A percentile compares a stretch with the other conserved stretches of the same genome.
Evolutionary conservation across 2,888 invertebrate genomes (phyloP).

Genomic region (Agrotis clavis): DNA sequence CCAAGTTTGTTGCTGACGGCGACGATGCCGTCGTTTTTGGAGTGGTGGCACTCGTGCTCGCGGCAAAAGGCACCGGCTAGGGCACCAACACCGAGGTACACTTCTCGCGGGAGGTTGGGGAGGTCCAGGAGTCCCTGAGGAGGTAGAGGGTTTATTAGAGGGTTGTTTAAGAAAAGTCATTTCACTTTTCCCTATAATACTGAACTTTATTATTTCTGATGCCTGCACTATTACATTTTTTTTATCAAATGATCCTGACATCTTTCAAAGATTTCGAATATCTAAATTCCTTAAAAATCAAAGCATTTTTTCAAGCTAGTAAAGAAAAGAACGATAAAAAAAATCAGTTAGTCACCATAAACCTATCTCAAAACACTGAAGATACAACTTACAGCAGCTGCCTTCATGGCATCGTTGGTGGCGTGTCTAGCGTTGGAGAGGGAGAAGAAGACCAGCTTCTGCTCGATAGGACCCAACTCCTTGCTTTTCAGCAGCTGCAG

Average conservation of each 20-base stretch:
- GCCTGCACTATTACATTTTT: too few species aligned
- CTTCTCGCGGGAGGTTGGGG: constrained; percentile 92
- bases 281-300: too few species aligned
- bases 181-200: too few species aligned
- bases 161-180: not conserved
- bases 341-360: too few species aligned
- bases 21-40: constrained; percentile 90
- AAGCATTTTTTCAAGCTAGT: too few species aligned
- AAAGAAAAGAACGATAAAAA: too few species aligned
- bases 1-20: constrained; percentile 92
- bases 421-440: constrained; percentile 93
- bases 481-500: constrained; percentile 93
- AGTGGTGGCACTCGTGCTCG: constrained; percentile 91
- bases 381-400: constrained; percentile 88
- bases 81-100: constrained; percentile 94
- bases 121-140: constrained; percentile 91
- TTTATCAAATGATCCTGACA: too few species aligned
- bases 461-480: constrained; percentile 91
- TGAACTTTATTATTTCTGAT: too few species aligned
- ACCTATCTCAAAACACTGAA: not conserved
- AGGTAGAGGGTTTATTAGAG: constrained; percentile 1
- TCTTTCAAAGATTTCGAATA: too few species aligned
- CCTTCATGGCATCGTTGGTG: constrained; percentile 92
- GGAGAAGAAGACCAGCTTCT: constrained; percentile 92
- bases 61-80: constrained; percentile 94